These are phyloP conservation scores for Scatophagus argus DNA, from an alignment of 2,113 vertebrate species.

Conservation along the genomic window DNA sequence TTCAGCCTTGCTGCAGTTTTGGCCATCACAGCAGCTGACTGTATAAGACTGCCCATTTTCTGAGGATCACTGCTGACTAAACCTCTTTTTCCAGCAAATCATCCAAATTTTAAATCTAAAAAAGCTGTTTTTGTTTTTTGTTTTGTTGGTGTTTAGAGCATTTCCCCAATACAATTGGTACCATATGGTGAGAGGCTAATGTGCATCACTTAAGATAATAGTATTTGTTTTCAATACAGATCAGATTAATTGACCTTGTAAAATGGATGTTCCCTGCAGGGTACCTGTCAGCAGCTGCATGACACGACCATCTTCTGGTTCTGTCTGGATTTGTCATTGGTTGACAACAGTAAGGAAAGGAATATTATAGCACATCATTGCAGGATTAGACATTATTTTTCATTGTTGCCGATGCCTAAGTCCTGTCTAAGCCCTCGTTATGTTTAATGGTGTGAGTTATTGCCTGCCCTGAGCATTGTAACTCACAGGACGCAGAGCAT, in stretches of 20 bases:
- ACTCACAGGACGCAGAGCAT: conserved; percentile 77
- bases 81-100: neutral
- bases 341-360: conserved; percentile 42
- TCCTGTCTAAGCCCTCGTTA: conserved; percentile 79
- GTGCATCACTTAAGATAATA: conserved; percentile 20
- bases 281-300: conserved; percentile 26
- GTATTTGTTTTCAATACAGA: conserved; percentile 38
- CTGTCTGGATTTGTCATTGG: conserved; percentile 34
- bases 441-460: conserved; percentile 87
- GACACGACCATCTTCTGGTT: conserved; percentile 24
- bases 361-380: conserved; percentile 63
- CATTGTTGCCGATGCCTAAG: conserved; percentile 72
- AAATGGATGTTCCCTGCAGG: conserved; percentile 35
- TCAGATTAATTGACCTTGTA: conserved; percentile 52
- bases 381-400: conserved; percentile 76
- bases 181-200: conserved; percentile 16
- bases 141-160: conserved; percentile 12
- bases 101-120: neutral
- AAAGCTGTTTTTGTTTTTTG: neutral
- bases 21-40: neutral
- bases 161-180: neutral
- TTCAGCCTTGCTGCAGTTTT: neutral
- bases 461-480: conserved; percentile 79
- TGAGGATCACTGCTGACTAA: neutral
- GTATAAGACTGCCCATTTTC: neutral